These are phyloP conservation scores for Formica selysi DNA, from an alignment of 1,140 invertebrate genomes.

Conservation along the genomic window DNA sequence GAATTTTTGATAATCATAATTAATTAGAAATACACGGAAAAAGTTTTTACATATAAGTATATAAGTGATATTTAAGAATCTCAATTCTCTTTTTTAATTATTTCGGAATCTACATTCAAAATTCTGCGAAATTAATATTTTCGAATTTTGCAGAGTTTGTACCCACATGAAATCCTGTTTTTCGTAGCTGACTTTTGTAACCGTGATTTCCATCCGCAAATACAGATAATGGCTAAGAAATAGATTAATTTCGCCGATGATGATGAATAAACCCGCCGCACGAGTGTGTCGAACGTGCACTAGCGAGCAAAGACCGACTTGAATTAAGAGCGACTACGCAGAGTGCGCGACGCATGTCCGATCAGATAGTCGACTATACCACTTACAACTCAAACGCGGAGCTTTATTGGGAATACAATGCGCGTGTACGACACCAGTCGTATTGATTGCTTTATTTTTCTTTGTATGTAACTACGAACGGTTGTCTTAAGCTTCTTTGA, in stretches of 20 bases:
- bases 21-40: background rate
- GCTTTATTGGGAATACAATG: conserved; percentile 38
- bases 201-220: background rate
- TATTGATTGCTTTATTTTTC: conserved; percentile 13
- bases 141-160: background rate
- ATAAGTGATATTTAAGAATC: too few species aligned
- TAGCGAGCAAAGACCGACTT: conserved; percentile 55
- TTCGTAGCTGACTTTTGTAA: background rate
- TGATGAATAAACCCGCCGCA: conserved; percentile 19
- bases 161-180: conserved; percentile 26
- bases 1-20: background rate
- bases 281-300: conserved; percentile 26
- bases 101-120: too few species aligned
- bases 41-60: background rate
- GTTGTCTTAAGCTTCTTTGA: background rate
- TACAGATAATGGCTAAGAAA: background rate
- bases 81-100: background rate
- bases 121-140: background rate
- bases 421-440: background rate
- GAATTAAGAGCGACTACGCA: conserved; percentile 48
- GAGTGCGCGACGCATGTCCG: conserved; percentile 62
- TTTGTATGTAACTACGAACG: background rate
- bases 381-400: conserved; percentile 43
- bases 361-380: conserved; percentile 64
- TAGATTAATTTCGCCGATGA: conserved; percentile 12